Conservation (phyloP, 2,888 invertebrate genomes). For the Congeria kusceri region DNA sequence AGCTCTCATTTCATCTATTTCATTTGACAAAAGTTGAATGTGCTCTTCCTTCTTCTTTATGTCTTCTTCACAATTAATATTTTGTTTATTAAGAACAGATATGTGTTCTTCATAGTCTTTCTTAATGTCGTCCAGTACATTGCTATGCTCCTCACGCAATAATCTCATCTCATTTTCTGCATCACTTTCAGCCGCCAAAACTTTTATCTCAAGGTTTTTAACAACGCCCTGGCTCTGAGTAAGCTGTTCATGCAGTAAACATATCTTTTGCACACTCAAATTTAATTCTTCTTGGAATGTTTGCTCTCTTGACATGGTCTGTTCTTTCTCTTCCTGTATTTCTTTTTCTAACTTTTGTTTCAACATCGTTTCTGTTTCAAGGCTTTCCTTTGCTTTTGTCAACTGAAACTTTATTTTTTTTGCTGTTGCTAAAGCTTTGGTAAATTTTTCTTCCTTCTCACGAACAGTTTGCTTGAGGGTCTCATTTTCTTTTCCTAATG, state of each 20-base stretch:
- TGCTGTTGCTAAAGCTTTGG: slow-evolving; percentile 79
- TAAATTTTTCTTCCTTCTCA: slow-evolving; percentile 74
- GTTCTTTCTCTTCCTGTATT: slow-evolving; percentile 14
- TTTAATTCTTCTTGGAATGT: slow-evolving; percentile 24
- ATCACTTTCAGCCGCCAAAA: slow-evolving; percentile 11
- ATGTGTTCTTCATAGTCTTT: too few relatives aligned
- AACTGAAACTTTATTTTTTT: slow-evolving; percentile 80
- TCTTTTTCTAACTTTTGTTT: slow-evolving; percentile 37
- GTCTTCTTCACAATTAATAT: not conserved
- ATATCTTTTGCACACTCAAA: too few relatives aligned
- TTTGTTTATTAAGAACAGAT: too few relatives aligned
- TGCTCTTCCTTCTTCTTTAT: slow-evolving; percentile 1
- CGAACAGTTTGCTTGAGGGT: slow-evolving; percentile 58
- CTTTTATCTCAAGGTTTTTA: slow-evolving; percentile 2
- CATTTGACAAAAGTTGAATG: not conserved
- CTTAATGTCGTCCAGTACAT: too few relatives aligned
- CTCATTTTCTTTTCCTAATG: slow-evolving; percentile 48
- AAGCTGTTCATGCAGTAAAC: too few relatives aligned
- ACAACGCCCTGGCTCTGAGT: too few relatives aligned
- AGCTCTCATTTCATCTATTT: not conserved
- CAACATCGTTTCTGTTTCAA: slow-evolving; percentile 46
- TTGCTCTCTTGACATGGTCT: slow-evolving; percentile 19
- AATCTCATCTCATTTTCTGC: not conserved
- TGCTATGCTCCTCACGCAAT: not conserved
- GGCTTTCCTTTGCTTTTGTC: slow-evolving; percentile 62